Conservation (phyloP, 2,797 vertebrate species). For the Epinephelus coioides region DNA sequence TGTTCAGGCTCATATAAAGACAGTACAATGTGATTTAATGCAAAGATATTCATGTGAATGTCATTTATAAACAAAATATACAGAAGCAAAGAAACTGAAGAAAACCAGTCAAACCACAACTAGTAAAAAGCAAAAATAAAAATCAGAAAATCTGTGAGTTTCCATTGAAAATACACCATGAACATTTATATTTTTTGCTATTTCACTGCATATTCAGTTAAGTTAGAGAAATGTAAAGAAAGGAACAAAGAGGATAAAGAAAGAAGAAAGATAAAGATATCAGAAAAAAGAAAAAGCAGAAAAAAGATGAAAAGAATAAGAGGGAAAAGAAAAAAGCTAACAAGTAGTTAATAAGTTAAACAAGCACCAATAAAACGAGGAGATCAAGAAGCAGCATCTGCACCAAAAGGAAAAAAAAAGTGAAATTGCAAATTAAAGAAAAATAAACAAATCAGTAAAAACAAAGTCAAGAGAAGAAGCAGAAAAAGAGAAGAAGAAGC, state of each 20-base stretch:
- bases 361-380: neutral
- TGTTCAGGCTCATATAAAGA: neutral
- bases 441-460: conserved; percentile 36
- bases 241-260: neutral
- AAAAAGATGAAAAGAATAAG: neutral
- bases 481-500: conserved; percentile 20
- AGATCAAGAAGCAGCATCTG: neutral
- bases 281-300: no score
- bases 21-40: neutral
- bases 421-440: conserved; percentile 17
- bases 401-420: neutral
- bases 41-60: neutral
- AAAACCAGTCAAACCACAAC: neutral
- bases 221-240: no score
- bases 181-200: no score
- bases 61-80: no score
- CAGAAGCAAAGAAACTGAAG: neutral
- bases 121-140: neutral
- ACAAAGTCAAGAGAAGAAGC: conserved; percentile 6
- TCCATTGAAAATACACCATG: no score
- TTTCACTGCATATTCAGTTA: no score
- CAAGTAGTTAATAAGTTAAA: neutral
- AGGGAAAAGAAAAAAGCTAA: neutral
- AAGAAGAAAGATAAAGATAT: neutral
- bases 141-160: no score